Conservation (phyloP, 2,113 vertebrate genomes). For the Ciconia boyciana region DNA sequence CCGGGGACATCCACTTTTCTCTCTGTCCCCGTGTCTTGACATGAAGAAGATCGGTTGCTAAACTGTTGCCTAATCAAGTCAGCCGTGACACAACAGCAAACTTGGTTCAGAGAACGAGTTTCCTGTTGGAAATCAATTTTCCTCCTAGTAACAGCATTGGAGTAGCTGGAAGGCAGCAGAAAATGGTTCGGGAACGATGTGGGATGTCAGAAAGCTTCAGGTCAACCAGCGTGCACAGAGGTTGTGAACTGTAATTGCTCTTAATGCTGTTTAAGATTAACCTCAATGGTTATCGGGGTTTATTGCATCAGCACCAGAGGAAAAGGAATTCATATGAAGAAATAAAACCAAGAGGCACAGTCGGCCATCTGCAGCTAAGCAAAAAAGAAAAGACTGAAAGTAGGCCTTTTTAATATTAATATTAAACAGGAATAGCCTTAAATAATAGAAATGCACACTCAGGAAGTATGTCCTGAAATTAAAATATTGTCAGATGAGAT, state of each 20-base stretch:
- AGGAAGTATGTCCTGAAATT: neutral
- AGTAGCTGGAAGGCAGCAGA: neutral
- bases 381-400: neutral
- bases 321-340: slow-evolving; percentile 43
- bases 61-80: neutral
- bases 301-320: slow-evolving; percentile 44
- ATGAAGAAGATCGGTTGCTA: neutral
- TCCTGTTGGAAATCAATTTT: neutral
- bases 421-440: neutral
- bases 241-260: slow-evolving; percentile 56
- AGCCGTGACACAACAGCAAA: neutral
- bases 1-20: neutral
- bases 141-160: neutral
- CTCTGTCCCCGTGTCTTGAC: neutral
- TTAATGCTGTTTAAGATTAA: slow-evolving; percentile 61
- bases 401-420: neutral
- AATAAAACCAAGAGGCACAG: slow-evolving; percentile 1
- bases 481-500: neutral
- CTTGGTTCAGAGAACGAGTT: neutral
- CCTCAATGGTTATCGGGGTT: slow-evolving; percentile 42
- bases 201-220: slow-evolving; percentile 32
- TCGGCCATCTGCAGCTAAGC: neutral
- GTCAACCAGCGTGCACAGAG: slow-evolving; percentile 46
- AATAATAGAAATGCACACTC: neutral
- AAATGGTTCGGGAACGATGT: neutral